Evolutionary conservation across 2,113 vertebrate genomes (phyloP), one percentile per base, ranked within the genome.

Genomic region (Tor tambroides): DNA sequence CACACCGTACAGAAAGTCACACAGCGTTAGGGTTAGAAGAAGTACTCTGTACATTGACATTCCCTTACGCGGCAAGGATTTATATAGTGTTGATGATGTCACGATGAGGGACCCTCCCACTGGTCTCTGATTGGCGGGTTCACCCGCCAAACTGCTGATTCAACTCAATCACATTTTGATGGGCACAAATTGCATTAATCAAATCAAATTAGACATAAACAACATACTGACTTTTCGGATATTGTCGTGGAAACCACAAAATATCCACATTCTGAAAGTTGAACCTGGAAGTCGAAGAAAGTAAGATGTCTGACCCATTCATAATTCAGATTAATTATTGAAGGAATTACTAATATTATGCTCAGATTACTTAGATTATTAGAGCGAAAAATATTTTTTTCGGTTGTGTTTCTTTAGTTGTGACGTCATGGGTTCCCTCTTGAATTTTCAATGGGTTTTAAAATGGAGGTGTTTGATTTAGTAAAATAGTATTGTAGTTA

Each of bases 1-100:
- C 5, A 6, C 38, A 3, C 3, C 84, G 71, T 69, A 89, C 89
- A 89, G 80, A 51, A 86, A 89, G 46, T 9, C 1, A 0, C 0
- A 2, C 0, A 7, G 6, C 28, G 1, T 46, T 89, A 89, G 89
- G 89, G 89, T 89, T 89, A 89, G 89, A n/a, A 65, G 0, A 26
- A 38, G 84, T 84, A 75, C 89, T 89, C 86, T 79, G 51, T 14
- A 0, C 0, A 0, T 1, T 41, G 10, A 0, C 0, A 0, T 1
- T 41, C 9, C 0, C 1, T 0, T 0, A 0, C 19, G 28, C n/a
- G 1, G 76, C 7, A 2, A 1, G 4, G 2, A 5, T 11, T 86
- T 89, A 43, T 86, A 89, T 86, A 89, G 7, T 12, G 12, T 46
- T 0, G 5, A 10, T 32, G 11, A 89, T 72, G 86, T 83, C 61